A percentile compares a stretch with the other conserved stretches of the same genome.
Conservation (phyloP, 2,888 invertebrate genomes). For the Anodontia alba region DNA sequence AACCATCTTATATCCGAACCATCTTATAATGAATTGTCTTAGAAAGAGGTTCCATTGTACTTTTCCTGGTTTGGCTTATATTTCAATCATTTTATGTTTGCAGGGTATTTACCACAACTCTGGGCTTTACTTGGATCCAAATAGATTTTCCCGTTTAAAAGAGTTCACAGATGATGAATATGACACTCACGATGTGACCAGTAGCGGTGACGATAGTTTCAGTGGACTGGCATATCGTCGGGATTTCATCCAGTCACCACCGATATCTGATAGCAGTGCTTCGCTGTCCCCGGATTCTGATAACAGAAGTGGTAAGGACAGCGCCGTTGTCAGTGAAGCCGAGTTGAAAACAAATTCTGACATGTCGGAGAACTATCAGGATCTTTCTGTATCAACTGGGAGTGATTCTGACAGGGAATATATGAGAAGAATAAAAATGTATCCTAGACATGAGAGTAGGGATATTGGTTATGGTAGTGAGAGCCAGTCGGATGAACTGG, state of each 20-base stretch:
- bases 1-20: too few species aligned
- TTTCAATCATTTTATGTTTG: too few species aligned
- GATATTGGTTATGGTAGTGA: constrained; percentile 85
- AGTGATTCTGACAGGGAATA: constrained; percentile 71
- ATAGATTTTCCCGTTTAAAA: constrained; percentile 36
- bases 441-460: constrained; percentile 54
- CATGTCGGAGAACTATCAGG: constrained; percentile 62
- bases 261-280: constrained; percentile 50
- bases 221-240: constrained; percentile 48
- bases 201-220: constrained; percentile 65
- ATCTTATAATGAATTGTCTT: too few species aligned
- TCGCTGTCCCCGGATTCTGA: constrained; percentile 64
- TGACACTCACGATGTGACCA: constrained; percentile 59
- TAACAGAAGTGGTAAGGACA: constrained; percentile 76
- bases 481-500: constrained; percentile 83
- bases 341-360: constrained; percentile 76
- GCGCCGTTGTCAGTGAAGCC: constrained; percentile 78
- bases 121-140: constrained; percentile 42
- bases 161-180: constrained; percentile 56
- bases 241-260: constrained; percentile 66
- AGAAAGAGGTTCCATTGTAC: too few species aligned
- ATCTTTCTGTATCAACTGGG: constrained; percentile 60
- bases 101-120: constrained; percentile 60
- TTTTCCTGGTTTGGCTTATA: too few species aligned
- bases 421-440: constrained; percentile 54